phyloP scores from a whole-genome alignment of 2,888 invertebrate genomes.

The Drosophila subquinaria region DNA sequence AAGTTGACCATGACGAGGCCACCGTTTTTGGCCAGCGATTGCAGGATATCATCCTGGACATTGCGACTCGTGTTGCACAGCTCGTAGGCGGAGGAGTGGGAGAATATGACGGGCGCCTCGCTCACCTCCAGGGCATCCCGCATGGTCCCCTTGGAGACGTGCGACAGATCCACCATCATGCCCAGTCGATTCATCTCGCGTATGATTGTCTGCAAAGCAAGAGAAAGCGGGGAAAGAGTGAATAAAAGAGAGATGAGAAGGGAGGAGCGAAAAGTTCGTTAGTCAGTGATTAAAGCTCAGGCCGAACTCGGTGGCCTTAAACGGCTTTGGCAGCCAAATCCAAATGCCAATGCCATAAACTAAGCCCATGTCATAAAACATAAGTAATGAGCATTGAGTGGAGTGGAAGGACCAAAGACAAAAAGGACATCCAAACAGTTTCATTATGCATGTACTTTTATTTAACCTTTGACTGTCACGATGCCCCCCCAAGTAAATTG shows the following conservation, averaged over 20 bases:
- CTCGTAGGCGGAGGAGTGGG: slow-evolving; percentile 93
- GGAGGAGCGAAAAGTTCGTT: slow-evolving; percentile 50
- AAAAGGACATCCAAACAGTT: slow-evolving; percentile 45
- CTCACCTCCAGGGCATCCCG: slow-evolving; percentile 91
- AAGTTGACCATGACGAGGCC: slow-evolving; percentile 96
- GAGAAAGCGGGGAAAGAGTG: slow-evolving; percentile 39
- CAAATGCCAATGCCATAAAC: slow-evolving; percentile 52
- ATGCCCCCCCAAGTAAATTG: slow-evolving; percentile 64
- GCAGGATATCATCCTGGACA: slow-evolving; percentile 91
- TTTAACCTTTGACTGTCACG: slow-evolving; percentile 72
- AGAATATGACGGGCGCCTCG: slow-evolving; percentile 94
- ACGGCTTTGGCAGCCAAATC: slow-evolving; percentile 55
- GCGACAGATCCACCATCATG: slow-evolving; percentile 94
- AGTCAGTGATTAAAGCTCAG: slow-evolving; percentile 59
- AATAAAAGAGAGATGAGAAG: slow-evolving; percentile 1
- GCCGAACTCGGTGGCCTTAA: slow-evolving; percentile 24
- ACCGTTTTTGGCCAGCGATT: slow-evolving; percentile 90
- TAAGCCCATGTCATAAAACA: slow-evolving; percentile 73
- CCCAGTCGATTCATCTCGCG: slow-evolving; percentile 96
- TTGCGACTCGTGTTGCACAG: slow-evolving; percentile 93
- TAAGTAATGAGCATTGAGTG: slow-evolving; percentile 69
- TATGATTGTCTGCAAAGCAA: slow-evolving; percentile 89
- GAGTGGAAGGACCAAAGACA: neutral
- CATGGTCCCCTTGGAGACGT: slow-evolving; percentile 93
- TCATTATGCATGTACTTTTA: slow-evolving; percentile 73